Evolutionary conservation across 2,888 invertebrate genomes (phyloP).

Genomic region (Xestia xanthographa): DNA sequence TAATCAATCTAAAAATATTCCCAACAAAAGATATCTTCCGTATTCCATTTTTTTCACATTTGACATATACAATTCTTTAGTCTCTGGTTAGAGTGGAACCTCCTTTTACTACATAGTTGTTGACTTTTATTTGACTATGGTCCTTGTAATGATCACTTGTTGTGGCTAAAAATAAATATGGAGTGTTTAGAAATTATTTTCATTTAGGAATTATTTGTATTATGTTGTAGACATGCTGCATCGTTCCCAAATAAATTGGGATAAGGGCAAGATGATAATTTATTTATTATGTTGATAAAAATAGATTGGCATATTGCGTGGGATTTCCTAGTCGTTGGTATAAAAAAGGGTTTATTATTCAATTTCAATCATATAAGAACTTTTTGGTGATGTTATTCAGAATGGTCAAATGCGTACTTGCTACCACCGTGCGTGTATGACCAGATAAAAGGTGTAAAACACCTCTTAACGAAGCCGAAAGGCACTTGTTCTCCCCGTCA

Average conservation of each 20-base stretch:
- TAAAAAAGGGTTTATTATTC: not conserved
- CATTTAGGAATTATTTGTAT: no score
- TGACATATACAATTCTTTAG: slow-evolving; percentile 48
- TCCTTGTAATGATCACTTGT: not conserved
- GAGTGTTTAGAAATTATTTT: not conserved
- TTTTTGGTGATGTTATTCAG: not conserved
- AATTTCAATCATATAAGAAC: not conserved
- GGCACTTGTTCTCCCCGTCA: no score
- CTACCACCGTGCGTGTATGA: not conserved
- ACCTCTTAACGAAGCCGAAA: no score
- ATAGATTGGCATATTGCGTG: slow-evolving; percentile 20
- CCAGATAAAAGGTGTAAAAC: no score
- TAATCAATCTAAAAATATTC: slow-evolving; percentile 58
- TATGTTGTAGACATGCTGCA: no score
- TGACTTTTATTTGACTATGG: slow-evolving; percentile 39
- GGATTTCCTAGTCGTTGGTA: not conserved
- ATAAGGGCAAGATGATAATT: no score
- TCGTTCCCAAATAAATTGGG: no score
- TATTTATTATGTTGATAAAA: slow-evolving; percentile 6
- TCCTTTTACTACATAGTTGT: slow-evolving; percentile 4
- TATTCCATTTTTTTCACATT: slow-evolving; percentile 27
- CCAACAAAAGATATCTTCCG: slow-evolving; percentile 49
- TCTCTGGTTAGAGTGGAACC: slow-evolving; percentile 39
- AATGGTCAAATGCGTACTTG: not conserved
- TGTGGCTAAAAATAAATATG: slow-evolving; percentile 18